phyloP scores from a whole-genome alignment of 2,113 vertebrate genomes.

The Psittacula cyanocephala region DNA sequence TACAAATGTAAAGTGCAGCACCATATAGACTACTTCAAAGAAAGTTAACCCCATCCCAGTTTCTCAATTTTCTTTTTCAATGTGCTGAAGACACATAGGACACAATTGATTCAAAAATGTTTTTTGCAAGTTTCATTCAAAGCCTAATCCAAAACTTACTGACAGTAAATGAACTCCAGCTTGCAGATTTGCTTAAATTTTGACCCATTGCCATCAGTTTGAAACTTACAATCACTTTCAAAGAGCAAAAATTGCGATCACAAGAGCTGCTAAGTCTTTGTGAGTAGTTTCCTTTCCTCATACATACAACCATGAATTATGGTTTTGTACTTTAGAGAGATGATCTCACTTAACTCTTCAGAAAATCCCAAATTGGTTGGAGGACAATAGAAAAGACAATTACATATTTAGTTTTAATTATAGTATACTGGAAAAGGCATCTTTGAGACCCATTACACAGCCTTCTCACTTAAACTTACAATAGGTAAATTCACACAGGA shows the following conservation, averaged over 20 bases:
- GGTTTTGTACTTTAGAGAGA: background rate
- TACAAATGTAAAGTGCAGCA: background rate
- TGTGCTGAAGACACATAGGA: background rate
- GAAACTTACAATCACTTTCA: background rate
- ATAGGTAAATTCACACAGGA: background rate
- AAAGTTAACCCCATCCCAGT: background rate
- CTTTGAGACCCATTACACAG: background rate
- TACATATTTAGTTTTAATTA: background rate
- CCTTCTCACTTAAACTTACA: background rate
- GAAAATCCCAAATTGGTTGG: background rate
- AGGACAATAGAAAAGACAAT: background rate
- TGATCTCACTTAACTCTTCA: background rate
- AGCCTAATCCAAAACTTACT: background rate
- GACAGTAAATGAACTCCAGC: background rate
- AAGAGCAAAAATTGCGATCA: background rate
- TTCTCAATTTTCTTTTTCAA: background rate
- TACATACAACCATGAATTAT: background rate
- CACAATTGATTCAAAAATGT: background rate
- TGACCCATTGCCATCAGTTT: background rate
- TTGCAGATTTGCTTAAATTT: background rate
- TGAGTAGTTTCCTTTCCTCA: background rate
- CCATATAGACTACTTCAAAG: background rate
- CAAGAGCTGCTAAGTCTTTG: background rate
- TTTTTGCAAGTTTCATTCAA: background rate
- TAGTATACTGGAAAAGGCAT: background rate